These are phyloP conservation scores for Phaenicophaeus curvirostris DNA, from an alignment of 2,797 vertebrate genomes.

Conservation along the genomic window DNA sequence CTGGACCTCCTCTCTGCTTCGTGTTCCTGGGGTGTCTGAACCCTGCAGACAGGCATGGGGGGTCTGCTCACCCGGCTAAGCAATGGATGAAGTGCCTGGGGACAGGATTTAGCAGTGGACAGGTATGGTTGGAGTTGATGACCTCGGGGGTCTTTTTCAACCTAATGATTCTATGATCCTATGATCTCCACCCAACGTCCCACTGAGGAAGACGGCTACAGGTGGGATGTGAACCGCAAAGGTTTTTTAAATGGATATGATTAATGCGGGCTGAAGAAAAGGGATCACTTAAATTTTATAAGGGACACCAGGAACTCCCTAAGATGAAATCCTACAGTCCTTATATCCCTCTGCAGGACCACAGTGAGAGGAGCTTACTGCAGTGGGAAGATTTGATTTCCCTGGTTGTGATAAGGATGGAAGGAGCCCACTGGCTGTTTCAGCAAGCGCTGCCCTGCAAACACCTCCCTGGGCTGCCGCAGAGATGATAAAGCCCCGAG, in stretches of 20 bases:
- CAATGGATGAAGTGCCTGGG: not conserved
- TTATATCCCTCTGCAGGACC: not conserved
- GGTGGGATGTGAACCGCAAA: rapidly evolving
- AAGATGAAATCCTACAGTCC: not conserved
- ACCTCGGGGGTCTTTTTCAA: too few species aligned
- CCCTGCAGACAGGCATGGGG: rapidly evolving
- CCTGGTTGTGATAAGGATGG: not conserved
- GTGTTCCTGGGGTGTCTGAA: rapidly evolving
- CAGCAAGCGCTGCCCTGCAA: not conserved
- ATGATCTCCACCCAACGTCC: not conserved
- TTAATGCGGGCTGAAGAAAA: not conserved
- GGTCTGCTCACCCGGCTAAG: not conserved
- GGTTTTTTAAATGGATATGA: not conserved
- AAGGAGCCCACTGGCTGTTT: not conserved
- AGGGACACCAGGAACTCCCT: not conserved
- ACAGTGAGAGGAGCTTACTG: rapidly evolving
- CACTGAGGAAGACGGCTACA: rapidly evolving
- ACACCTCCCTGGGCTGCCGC: not conserved
- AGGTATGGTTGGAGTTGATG: too few species aligned
- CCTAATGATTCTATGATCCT: too few species aligned
- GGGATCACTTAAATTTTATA: not conserved
- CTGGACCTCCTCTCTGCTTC: rapidly evolving
- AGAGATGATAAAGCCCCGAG: not conserved
- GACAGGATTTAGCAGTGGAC: too few species aligned
- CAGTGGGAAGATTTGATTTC: not conserved